Percentiles rank a stretch among this genome's conserved stretches.
Conservation (phyloP, 2,888 invertebrate genomes). For the Troides oblongomaculatus region DNA sequence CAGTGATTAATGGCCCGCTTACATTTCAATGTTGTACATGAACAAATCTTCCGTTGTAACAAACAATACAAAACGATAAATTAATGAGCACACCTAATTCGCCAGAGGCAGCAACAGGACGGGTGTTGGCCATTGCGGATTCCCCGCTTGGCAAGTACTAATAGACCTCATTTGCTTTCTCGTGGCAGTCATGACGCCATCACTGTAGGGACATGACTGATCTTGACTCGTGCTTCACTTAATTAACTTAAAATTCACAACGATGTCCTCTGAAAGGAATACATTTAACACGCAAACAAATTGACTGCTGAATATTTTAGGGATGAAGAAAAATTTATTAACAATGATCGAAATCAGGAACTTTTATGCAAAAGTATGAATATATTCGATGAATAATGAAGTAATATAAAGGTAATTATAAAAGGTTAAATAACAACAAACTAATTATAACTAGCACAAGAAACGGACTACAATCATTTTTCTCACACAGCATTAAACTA, state of each 20-base stretch:
- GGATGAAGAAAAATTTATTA: too few species aligned
- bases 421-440: not conserved
- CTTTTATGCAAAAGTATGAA: too few species aligned
- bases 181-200: conserved; percentile 51
- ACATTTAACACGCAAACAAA: not conserved
- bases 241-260: conserved; percentile 51
- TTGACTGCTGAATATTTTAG: too few species aligned
- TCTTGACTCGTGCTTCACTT: conserved; percentile 61
- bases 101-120: conserved; percentile 41
- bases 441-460: not conserved
- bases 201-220: conserved; percentile 40
- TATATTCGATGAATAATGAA: too few species aligned
- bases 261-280: not conserved
- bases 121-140: conserved; percentile 41
- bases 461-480: conserved; percentile 6
- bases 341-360: too few species aligned
- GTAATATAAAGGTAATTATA: too few species aligned
- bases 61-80: conserved; percentile 34
- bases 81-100: conserved; percentile 50
- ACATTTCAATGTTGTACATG: conserved; percentile 13
- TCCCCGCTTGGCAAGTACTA: conserved; percentile 58
- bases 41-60: conserved; percentile 17
- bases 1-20: conserved; percentile 18
- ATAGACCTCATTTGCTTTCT: conserved; percentile 66
- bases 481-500: conserved; percentile 15